Percentiles rank a stretch among this genome's conserved stretches.
Conservation (phyloP, 2,113 vertebrate species). For the Sakesphorus luctuosus region DNA sequence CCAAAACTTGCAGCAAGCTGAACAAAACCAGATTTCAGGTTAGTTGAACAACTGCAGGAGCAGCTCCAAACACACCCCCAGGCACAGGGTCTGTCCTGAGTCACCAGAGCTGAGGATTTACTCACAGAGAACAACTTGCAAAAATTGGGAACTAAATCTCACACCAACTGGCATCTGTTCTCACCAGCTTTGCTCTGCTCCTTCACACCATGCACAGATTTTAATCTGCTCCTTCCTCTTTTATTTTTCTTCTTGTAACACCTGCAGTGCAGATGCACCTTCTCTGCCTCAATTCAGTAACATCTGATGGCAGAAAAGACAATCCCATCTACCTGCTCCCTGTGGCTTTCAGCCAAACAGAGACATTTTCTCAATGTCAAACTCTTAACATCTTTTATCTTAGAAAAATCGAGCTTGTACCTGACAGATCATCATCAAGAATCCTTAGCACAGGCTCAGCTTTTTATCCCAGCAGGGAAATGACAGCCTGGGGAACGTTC, state of each 20-base stretch:
- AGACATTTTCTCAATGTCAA: not conserved
- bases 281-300: rapidly evolving
- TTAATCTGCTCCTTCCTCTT: not conserved
- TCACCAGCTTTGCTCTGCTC: not conserved
- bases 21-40: not conserved
- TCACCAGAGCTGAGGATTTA: rapidly evolving
- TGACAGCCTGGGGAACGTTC: rapidly evolving
- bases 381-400: not conserved
- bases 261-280: rapidly evolving
- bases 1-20: slow-evolving; percentile 93
- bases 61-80: not conserved
- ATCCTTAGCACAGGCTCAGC: not conserved
- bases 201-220: not conserved
- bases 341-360: not conserved
- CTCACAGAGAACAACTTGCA: not conserved
- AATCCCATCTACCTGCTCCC: not conserved
- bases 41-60: not conserved
- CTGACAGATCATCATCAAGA: rapidly evolving
- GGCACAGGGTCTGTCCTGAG: rapidly evolving
- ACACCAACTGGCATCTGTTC: rapidly evolving
- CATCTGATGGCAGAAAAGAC: not conserved
- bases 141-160: not conserved
- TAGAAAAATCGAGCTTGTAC: not conserved
- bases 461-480: not conserved
- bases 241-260: too few relatives aligned